Conservation (phyloP, 2,888 invertebrate genomes). For the Azorinus chamasolen region DNA sequence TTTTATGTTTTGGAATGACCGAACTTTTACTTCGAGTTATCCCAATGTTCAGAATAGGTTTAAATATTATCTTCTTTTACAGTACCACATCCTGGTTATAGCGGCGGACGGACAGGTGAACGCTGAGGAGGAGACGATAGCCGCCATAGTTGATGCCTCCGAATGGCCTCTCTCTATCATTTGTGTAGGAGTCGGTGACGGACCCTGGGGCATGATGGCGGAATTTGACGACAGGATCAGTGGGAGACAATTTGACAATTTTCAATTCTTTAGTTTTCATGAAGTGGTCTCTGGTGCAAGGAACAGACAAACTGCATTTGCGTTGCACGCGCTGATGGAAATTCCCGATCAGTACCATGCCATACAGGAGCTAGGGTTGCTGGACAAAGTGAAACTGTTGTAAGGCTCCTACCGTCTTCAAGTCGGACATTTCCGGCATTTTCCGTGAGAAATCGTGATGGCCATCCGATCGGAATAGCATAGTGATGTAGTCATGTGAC, state of each 20-base stretch:
- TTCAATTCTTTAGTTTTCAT: conserved; percentile 87
- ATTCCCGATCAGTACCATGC: conserved; percentile 87
- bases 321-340: conserved; percentile 87
- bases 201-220: conserved; percentile 87
- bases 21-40: too few relatives aligned
- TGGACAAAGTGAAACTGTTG: conserved; percentile 6
- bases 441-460: too few relatives aligned
- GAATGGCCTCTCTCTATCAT: conserved; percentile 87
- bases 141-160: conserved; percentile 87
- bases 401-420: too few relatives aligned
- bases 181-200: conserved; percentile 88
- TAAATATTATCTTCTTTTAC: conserved; percentile 37
- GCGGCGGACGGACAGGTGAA: conserved; percentile 88
- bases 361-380: conserved; percentile 78
- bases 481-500: too few relatives aligned
- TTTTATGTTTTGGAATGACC: too few relatives aligned
- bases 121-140: conserved; percentile 86
- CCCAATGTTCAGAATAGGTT: too few relatives aligned
- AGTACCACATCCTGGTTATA: conserved; percentile 86
- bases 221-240: conserved; percentile 87
- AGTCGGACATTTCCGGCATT: too few relatives aligned
- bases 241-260: conserved; percentile 87
- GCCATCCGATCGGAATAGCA: too few relatives aligned
- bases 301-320: conserved; percentile 85
- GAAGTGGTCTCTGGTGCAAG: conserved; percentile 78